These are phyloP conservation scores for Oscheius sp. DNA, from an alignment of 1,140 invertebrate species.

Conservation along the genomic window DNA sequence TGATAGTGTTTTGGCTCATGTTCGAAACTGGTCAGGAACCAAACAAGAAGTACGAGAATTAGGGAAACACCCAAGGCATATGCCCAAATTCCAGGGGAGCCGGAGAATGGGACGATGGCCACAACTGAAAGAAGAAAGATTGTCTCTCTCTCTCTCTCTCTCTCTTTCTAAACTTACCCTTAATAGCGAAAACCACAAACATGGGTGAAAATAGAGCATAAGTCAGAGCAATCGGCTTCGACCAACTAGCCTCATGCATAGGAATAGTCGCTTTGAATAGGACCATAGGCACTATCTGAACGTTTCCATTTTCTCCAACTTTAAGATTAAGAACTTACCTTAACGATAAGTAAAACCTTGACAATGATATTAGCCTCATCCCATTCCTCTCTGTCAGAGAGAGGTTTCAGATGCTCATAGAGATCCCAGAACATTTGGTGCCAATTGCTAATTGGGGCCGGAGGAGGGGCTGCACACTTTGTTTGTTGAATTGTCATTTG, in stretches of 20 bases:
- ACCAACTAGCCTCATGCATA: slow-evolving; percentile 70
- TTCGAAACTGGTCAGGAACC: slow-evolving; percentile 39
- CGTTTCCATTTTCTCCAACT: not conserved
- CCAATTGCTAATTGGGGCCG: slow-evolving; percentile 13
- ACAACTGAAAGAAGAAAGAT: slow-evolving; percentile 35
- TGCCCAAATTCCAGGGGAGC: slow-evolving; percentile 42
- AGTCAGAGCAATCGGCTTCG: slow-evolving; percentile 66
- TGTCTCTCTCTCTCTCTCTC: not conserved
- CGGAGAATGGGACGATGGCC: slow-evolving; percentile 26
- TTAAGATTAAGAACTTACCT: slow-evolving; percentile 11
- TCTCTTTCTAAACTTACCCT: slow-evolving; percentile 6
- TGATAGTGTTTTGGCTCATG: slow-evolving; percentile 49
- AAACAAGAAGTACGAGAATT: slow-evolving; percentile 36
- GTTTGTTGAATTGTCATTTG: not conserved
- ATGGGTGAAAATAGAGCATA: slow-evolving; percentile 67
- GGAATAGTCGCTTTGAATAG: slow-evolving; percentile 69
- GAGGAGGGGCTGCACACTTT: not conserved
- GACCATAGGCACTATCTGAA: slow-evolving; percentile 66
- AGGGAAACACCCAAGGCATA: slow-evolving; percentile 44
- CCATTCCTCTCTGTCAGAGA: slow-evolving; percentile 16
- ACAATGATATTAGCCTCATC: slow-evolving; percentile 13
- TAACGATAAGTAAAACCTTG: slow-evolving; percentile 7
- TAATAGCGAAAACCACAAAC: slow-evolving; percentile 56
- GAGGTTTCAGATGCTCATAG: slow-evolving; percentile 24
- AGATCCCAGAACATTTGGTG: not conserved